Evolutionary conservation across 2,113 vertebrate genomes (phyloP).

Genomic region (Pteropus alecto): DNA sequence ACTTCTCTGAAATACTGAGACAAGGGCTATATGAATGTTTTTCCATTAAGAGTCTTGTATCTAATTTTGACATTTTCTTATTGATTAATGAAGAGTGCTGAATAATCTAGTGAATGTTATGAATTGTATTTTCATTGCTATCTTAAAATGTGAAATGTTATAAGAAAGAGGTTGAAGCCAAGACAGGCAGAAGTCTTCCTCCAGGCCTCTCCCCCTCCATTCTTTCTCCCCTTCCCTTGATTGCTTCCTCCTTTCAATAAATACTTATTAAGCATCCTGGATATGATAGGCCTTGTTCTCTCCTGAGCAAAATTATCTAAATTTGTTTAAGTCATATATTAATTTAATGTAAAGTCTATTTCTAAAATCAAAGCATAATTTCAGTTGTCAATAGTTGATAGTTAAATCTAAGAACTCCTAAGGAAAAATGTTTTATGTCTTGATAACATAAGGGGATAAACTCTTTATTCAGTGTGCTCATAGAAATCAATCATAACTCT

Average conservation of each 20-base stretch:
- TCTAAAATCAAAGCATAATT: background rate
- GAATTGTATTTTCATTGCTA: conserved; percentile 5
- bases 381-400: background rate
- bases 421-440: conserved; percentile 1
- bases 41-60: background rate
- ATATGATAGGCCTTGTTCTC: background rate
- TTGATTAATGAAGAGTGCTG: conserved; percentile 21
- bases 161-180: background rate
- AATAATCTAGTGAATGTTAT: background rate
- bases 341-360: background rate
- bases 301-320: background rate
- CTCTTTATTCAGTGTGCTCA: background rate
- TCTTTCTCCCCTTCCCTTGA: background rate
- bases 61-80: conserved; percentile 55
- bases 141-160: conserved; percentile 9
- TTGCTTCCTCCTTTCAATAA: background rate
- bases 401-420: background rate
- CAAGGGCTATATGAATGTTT: conserved; percentile 17
- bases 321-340: background rate
- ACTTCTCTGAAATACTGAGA: conserved; percentile 57
- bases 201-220: too few species aligned
- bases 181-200: background rate
- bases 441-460: background rate
- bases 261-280: background rate
- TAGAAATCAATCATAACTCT: background rate